These are phyloP conservation scores for Amphiura filiformis DNA, from an alignment of 35 echinoderm and acorn worm genomes.

Conservation along the genomic window DNA sequence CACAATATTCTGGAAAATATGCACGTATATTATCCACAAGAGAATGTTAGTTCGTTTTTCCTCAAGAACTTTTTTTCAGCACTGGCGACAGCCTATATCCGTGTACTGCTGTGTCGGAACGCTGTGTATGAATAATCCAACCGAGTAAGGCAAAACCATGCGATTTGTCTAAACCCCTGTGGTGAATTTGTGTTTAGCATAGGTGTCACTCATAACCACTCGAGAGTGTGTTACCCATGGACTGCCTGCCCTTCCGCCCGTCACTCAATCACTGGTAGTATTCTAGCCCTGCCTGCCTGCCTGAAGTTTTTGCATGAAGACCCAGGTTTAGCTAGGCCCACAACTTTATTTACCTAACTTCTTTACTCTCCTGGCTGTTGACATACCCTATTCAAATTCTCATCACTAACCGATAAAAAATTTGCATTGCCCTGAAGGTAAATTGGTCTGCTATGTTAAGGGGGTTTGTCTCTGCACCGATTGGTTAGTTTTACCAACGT, in stretches of 20 bases:
- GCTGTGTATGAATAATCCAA: not conserved
- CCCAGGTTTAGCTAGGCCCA: not conserved
- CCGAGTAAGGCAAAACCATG: not conserved
- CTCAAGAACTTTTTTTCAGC: not conserved
- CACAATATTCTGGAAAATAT: too few species aligned
- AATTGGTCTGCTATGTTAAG: not conserved
- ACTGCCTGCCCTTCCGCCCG: not conserved
- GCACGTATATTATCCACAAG: not conserved
- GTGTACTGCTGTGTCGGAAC: not conserved
- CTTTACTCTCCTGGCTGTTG: conserved; percentile 11
- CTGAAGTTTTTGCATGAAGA: not conserved
- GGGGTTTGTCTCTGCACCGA: not conserved
- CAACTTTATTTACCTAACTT: conserved; percentile 36
- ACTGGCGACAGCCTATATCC: conserved; percentile 1
- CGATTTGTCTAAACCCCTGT: not conserved
- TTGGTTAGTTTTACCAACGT: not conserved
- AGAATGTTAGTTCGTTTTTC: not conserved
- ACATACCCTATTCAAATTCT: conserved; percentile 30
- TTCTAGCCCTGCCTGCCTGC: not conserved
- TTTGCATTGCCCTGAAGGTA: conserved; percentile 26
- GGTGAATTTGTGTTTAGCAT: not conserved
- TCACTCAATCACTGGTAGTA: not conserved
- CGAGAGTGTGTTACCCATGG: not conserved
- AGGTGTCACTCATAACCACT: not conserved
- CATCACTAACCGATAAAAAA: conserved; percentile 46